Base-by-base conservation (phyloP, 2,797 vertebrate genomes). In the Cyclopterus lumpus region DNA sequence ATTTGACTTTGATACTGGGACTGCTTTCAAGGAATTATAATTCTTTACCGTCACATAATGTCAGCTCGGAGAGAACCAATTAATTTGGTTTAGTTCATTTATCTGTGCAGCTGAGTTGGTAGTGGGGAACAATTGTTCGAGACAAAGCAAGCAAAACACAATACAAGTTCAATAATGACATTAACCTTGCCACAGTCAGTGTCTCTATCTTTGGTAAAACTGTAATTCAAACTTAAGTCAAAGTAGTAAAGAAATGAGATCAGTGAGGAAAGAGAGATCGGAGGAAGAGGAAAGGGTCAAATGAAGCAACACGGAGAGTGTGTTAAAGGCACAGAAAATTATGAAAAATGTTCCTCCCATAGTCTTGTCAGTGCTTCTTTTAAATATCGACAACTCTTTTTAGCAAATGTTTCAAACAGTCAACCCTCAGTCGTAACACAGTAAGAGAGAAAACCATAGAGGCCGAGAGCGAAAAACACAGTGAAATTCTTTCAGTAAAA, bases 1-100 rank as follows among this genome's bases (percentile, higher is more conserved):
- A 68, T 89, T 83, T 80, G 67, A 83, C 84, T 86, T 83, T 86
- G 82, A 87, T 73, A 58, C 32, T 0, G 1, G 49, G 49, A 67
- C 42, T 32, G 44, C 55, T 84, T 68, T 69, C 61, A 75, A 66
- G 71, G 66, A 75, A 75, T 75, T 51, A 0, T 11, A 73, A 70
- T 71, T 54, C 61, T 78, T 51, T 75, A 42, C 48, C 53, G 54
- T 78, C 66, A 70, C 34, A 24, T 75, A 44, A 74, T 55, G 61
- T 49, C 42, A 18, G 44, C 72, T 76, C 36, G 3, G 32, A 71
- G 44, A 67, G 69, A 75, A 63, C 22, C 54, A 84, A 77, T 58
- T 32, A 10, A 73, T 79, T 80, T 82, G 59, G 46, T 67, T 83
- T 51, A 20, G 53, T 79, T 84, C 57, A 74, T 82, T 80, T 82